A percentile compares a stretch with the other conserved stretches of the same genome.
phyloP scores from a whole-genome alignment of 2,113 vertebrate species.

The Psephotus haematonotus region DNA sequence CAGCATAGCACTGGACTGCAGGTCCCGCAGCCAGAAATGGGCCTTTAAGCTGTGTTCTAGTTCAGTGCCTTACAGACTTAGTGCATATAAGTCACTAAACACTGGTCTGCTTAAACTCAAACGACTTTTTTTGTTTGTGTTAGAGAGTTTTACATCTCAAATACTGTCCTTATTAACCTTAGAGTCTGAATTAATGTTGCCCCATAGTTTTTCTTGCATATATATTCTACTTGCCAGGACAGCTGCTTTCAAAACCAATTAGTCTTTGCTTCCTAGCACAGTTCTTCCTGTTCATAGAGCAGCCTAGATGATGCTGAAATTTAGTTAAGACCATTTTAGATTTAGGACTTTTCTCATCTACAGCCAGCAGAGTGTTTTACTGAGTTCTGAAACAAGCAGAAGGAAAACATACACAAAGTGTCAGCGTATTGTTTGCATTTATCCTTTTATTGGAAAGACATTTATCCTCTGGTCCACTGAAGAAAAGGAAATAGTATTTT shows the following conservation, averaged over 20 bases:
- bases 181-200: neutral
- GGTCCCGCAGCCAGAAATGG: neutral
- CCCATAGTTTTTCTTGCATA: neutral
- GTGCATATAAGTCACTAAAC: neutral
- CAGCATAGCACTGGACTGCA: neutral
- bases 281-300: neutral
- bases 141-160: neutral
- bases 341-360: neutral
- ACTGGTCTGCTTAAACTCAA: neutral
- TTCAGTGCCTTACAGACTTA: neutral
- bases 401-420: neutral
- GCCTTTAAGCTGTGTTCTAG: neutral
- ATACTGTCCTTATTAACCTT: neutral
- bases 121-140: neutral
- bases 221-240: neutral
- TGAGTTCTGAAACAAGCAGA: neutral
- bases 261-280: neutral
- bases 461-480: neutral
- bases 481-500: slow-evolving; percentile 12
- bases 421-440: neutral
- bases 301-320: neutral
- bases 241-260: neutral
- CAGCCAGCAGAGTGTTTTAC: neutral
- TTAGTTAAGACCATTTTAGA: neutral
- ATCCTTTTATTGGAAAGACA: neutral